Evolutionary conservation across 2,797 vertebrate genomes (phyloP).

Genomic region (Gallinago nigripennis): DNA sequence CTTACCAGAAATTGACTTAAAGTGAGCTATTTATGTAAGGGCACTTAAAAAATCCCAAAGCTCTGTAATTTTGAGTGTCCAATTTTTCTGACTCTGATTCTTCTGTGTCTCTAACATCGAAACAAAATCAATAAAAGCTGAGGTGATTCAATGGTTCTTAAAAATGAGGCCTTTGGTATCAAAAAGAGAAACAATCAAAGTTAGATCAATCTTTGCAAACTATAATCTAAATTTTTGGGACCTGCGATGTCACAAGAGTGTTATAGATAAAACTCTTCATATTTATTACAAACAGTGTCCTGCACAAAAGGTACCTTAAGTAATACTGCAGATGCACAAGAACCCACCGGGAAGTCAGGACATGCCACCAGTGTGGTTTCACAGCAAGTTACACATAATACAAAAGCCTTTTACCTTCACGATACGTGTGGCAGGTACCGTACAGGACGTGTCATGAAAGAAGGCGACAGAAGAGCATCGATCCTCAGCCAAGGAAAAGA

Average conservation of each 20-base stretch:
- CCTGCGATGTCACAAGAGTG: not conserved
- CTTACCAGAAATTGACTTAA: not conserved
- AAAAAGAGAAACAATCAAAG: not conserved
- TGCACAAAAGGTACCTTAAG: not conserved
- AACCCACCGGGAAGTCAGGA: not conserved
- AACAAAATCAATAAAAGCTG: not conserved
- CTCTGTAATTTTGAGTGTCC: not conserved
- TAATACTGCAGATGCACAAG: not conserved
- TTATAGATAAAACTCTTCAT: not conserved
- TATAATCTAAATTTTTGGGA: not conserved
- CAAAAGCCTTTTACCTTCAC: not conserved
- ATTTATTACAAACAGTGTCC: not conserved
- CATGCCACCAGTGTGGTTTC: not conserved
- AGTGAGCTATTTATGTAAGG: not conserved
- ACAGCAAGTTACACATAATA: accelerated
- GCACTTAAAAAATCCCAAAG: not conserved
- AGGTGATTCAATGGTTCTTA: not conserved
- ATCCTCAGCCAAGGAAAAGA: not conserved
- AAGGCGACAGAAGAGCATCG: accelerated
- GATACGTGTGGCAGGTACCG: not conserved
- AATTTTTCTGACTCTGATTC: not conserved
- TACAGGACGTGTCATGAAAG: no score
- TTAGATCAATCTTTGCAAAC: not conserved
- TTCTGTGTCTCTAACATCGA: not conserved
- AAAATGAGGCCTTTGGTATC: not conserved